These are phyloP conservation scores for Xanthia togata DNA, from an alignment of 2,888 invertebrate genomes.

Conservation along the genomic window DNA sequence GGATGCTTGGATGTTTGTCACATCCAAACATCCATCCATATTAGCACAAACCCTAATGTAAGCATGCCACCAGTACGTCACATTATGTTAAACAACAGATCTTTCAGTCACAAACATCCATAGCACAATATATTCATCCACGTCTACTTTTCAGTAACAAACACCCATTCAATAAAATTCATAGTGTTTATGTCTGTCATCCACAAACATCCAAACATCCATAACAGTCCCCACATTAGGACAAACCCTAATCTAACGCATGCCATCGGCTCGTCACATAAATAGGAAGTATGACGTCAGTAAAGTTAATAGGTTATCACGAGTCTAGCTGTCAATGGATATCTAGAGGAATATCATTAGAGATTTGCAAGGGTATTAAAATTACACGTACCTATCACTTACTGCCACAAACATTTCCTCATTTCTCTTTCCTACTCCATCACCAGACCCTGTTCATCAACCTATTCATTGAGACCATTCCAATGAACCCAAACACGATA, in stretches of 20 bases:
- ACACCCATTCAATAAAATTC: too few species aligned
- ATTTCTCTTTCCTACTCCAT: too few species aligned
- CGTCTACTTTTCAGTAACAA: too few species aligned
- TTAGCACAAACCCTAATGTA: constrained; percentile 22
- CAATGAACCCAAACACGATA: too few species aligned
- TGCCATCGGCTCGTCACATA: constrained; percentile 13
- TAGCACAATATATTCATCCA: too few species aligned
- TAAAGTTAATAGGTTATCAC: constrained; percentile 33
- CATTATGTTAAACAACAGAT: background rate
- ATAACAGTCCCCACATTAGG: background rate
- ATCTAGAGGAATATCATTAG: background rate
- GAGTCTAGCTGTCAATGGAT: constrained; percentile 31
- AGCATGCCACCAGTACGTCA: constrained; percentile 28
- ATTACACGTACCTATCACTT: background rate
- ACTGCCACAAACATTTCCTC: too few species aligned
- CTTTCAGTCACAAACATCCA: too few species aligned
- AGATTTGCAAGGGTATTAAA: constrained; percentile 19
- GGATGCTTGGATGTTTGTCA: background rate
- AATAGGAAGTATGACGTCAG: constrained; percentile 35
- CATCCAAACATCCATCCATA: background rate
- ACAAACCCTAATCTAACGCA: constrained; percentile 37
- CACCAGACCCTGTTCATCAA: too few species aligned
- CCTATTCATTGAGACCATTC: too few species aligned
- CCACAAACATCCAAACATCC: background rate
- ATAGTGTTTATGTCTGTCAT: too few species aligned